A percentile compares a stretch with the other conserved stretches of the same genome.
Conservation (phyloP, 1,140 invertebrate species). For the Triops cancriformis region DNA sequence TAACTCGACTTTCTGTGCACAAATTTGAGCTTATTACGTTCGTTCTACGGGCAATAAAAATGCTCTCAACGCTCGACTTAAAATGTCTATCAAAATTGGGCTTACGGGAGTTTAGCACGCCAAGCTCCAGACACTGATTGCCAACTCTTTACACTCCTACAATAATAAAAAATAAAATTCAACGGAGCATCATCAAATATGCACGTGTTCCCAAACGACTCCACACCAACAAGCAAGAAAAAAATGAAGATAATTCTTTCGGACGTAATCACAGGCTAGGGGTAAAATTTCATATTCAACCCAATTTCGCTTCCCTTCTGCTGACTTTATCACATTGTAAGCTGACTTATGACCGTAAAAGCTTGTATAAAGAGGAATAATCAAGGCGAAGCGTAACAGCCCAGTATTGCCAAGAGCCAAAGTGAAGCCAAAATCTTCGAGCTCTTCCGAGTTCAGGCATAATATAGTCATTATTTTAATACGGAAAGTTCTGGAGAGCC, state of each 20-base stretch:
- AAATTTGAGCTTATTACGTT: not conserved
- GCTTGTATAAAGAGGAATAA: not conserved
- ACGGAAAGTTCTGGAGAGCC: not conserved
- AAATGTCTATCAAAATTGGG: not conserved
- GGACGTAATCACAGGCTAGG: not conserved
- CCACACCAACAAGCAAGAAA: not conserved
- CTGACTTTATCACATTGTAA: not conserved
- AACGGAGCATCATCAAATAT: not conserved
- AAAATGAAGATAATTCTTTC: not conserved
- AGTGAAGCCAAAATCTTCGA: not conserved
- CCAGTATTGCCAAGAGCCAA: not conserved
- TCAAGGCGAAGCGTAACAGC: not conserved
- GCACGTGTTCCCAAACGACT: not conserved
- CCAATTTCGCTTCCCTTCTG: not conserved
- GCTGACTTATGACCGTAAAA: not conserved
- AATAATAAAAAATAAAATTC: not conserved
- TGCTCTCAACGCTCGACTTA: not conserved
- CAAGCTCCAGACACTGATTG: not conserved
- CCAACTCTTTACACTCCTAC: not conserved
- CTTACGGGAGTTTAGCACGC: not conserved
- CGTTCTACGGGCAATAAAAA: not conserved
- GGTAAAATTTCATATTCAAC: not conserved
- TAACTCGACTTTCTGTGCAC: not conserved
- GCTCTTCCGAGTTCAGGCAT: not conserved
- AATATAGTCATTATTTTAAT: conserved; percentile 14